Evolutionary conservation across 2,113 vertebrate genomes (phyloP), one percentile per base, ranked within the genome.

Genomic region (Polypterus bichir): DNA sequence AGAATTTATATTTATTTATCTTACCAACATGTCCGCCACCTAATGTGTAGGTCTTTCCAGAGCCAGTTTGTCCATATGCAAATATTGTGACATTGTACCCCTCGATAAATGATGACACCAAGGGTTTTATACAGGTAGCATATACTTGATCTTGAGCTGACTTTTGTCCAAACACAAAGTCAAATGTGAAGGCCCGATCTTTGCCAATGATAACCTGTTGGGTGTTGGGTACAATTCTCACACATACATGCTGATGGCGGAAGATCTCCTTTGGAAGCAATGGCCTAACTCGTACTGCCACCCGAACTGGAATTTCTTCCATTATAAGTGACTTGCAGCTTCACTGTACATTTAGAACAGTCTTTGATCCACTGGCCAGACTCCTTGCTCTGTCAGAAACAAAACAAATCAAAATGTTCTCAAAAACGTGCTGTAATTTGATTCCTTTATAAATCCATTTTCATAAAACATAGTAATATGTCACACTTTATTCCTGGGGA

Each of bases 11-110:
- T 4, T 45, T 9, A 44, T 9, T 11, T 59, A 10, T 77, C 89
- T 66, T 84, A 94, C 92, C 90, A 69, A 77, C 59, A 57, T 77
- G 81, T 44, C 86, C 79, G 57, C 88, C 81, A 48, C 89, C 85
- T 0, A 97, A 87, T 48, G 93, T 95, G 66, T 92, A 89, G 0
- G 93, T 97, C 78, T 97, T 97, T 57, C 94, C 91, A 48, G 93
- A 95, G 7, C 92, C 91, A 4, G 92, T 93, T 10, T 97, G 92
- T 68, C 94, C 94, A 4, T 93, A 95, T 0, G 86, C 89, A 77
- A 97, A 93, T 51, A 94, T 88, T 0, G 93, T 95, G 51, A 87
- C 91, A 9, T 97, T 97, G 74, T 85, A 88, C 6, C 94, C 93
- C 57, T 88, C 79, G 9, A 87, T 62, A 68, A 94, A 76, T 44